Evolutionary conservation across 2,888 invertebrate species (phyloP).

Genomic region (Caradrina clavipalpis): DNA sequence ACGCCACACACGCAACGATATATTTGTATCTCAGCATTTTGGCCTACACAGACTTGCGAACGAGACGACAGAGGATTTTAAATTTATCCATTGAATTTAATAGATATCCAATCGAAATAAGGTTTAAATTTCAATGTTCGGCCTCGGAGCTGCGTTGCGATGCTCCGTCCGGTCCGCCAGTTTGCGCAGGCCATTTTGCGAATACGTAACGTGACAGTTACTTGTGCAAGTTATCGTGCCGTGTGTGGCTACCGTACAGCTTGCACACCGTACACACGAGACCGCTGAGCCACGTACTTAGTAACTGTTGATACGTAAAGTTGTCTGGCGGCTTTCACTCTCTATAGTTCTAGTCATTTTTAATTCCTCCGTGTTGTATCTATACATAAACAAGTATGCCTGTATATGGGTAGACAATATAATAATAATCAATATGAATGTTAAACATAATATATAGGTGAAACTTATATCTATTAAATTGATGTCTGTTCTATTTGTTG

Average conservation of each 20-base stretch:
- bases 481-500: constrained; percentile 88
- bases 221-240: neutral
- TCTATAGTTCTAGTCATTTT: constrained; percentile 89
- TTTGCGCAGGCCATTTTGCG: too few species aligned
- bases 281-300: constrained; percentile 60
- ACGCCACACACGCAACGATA: neutral
- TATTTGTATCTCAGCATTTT: neutral
- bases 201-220: too few species aligned
- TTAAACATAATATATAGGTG: constrained; percentile 88
- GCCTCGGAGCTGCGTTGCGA: too few species aligned
- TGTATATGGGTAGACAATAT: constrained; percentile 89
- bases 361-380: constrained; percentile 86
- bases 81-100: too few species aligned
- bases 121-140: too few species aligned
- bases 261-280: constrained; percentile 10
- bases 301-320: constrained; percentile 52
- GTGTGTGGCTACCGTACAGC: neutral
- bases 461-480: constrained; percentile 91
- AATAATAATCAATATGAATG: constrained; percentile 88
- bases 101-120: too few species aligned
- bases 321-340: constrained; percentile 83
- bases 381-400: constrained; percentile 84
- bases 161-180: too few species aligned
- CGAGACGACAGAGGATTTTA: too few species aligned
- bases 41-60: too few species aligned